Conservation (phyloP, 1,140 invertebrate species). For the Laupala kohalensis region DNA sequence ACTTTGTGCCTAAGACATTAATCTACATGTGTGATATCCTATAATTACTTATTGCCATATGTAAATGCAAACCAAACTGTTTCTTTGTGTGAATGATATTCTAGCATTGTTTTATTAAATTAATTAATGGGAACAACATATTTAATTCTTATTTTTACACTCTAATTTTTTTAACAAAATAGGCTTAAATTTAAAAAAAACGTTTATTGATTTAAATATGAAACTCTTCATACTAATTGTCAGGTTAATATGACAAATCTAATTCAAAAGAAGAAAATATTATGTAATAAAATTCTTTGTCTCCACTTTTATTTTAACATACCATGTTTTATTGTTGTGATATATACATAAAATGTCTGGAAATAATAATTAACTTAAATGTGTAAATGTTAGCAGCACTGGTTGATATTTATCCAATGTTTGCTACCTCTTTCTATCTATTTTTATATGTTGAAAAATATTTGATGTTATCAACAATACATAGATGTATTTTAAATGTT, state of each 20-base stretch:
- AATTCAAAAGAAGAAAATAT: too few species aligned
- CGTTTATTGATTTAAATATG: too few species aligned
- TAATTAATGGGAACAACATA: too few species aligned
- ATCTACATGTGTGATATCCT: neutral
- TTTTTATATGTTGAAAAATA: neutral
- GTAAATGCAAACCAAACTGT: too few species aligned
- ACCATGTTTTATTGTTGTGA: neutral
- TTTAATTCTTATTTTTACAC: too few species aligned
- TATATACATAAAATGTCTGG: neutral
- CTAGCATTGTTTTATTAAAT: too few species aligned
- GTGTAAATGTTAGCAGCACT: neutral
- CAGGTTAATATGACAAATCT: too few species aligned
- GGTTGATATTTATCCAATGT: neutral
- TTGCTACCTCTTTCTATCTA: neutral
- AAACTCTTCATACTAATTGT: neutral
- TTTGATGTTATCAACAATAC: neutral
- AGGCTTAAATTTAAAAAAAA: too few species aligned
- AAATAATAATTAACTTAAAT: neutral
- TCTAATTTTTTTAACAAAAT: too few species aligned
- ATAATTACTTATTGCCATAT: neutral
- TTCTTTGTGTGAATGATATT: too few species aligned
- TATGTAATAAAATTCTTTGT: neutral
- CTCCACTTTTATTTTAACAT: neutral
- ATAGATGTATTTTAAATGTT: neutral
- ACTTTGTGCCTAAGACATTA: neutral